Evolutionary conservation across 2,888 invertebrate species (phyloP), one percentile per base, ranked within the genome.

Genomic region (Ectemnius continuus): DNA sequence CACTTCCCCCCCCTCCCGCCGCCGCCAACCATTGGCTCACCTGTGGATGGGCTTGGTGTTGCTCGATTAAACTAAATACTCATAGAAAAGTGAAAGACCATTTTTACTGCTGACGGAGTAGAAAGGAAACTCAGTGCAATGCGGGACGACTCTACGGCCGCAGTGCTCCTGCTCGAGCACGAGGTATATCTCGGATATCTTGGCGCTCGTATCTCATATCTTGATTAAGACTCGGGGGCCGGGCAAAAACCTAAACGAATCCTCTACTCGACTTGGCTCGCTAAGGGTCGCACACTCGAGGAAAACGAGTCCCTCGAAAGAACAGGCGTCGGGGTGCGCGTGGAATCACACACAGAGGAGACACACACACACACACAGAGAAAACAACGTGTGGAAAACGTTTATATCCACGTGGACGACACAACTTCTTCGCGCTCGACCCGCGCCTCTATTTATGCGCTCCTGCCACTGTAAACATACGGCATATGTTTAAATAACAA

Each of bases 81-180:
- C 71, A 68, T 70, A 70, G 18, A 61, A 59, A 72, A 47, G 60
- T 80, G 80, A 80, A 77, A 70, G 80, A 76, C 79, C 71, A 78
- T 79, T 36, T 36, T 64, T 5, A 26, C 52, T 70, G 70, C 67
- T 67, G 69, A 68, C 66, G 57, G 63, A 70, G 61, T 28, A 52
- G 16, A 52, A 60, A 60, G 60, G 57, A 61, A 57, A 61, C 36
- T 36, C 56, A 61, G 67, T 52, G 58, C 47, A 23, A 14, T 47
- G 45, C 47, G 28, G 48, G 52, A 23, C 45, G 52, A 23, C 45
- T 48, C 61, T 18, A 14, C 58, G 63, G 52, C 16, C 1, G 48
- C 20, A 14, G 16, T 46, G 16, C 18, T 26, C 65, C 13, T 46
- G 23, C 36, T 52, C 16, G 52, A 16, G 16, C 52, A 52, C 52